Conservation (phyloP, 2,797 vertebrate genomes). For the Ctenopoma kingsleyae region DNA sequence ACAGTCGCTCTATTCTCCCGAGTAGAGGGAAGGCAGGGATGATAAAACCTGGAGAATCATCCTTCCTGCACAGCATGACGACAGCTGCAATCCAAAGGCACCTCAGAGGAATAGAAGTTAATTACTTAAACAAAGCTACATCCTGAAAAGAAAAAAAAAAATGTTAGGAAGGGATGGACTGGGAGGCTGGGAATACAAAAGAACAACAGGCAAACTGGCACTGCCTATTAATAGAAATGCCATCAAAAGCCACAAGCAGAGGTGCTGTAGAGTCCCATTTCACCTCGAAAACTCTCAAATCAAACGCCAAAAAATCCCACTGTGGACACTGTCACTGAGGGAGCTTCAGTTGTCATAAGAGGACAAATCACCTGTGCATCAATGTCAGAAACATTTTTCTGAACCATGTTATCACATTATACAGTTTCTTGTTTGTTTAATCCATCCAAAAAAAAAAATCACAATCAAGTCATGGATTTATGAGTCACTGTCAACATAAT, state of each 20-base stretch:
- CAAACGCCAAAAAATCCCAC: conserved; percentile 3
- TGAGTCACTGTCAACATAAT: background rate
- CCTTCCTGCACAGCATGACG: conserved; percentile 38
- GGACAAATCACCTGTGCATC: conserved; percentile 19
- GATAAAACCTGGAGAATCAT: conserved; percentile 65
- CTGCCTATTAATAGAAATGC: conserved; percentile 40
- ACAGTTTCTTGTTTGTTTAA: background rate
- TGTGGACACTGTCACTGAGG: background rate
- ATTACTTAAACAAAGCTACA: conserved; percentile 38
- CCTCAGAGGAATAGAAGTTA: conserved; percentile 39
- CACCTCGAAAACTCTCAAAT: conserved; percentile 9
- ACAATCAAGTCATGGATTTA: background rate
- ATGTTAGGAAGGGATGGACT: background rate
- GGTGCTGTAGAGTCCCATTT: conserved; percentile 1
- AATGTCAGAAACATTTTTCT: background rate
- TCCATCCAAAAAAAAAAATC: background rate
- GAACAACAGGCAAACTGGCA: conserved; percentile 28
- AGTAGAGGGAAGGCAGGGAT: conserved; percentile 54
- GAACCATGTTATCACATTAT: background rate
- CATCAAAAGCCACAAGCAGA: conserved; percentile 9
- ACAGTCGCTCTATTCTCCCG: conserved; percentile 52
- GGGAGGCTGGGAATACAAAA: conserved; percentile 8
- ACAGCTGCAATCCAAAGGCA: conserved; percentile 41
- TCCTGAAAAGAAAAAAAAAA: conserved; percentile 33
- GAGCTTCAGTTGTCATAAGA: conserved; percentile 14